phyloP scores from a whole-genome alignment of 2,113 vertebrate species.

The Siphamia tubifer region DNA sequence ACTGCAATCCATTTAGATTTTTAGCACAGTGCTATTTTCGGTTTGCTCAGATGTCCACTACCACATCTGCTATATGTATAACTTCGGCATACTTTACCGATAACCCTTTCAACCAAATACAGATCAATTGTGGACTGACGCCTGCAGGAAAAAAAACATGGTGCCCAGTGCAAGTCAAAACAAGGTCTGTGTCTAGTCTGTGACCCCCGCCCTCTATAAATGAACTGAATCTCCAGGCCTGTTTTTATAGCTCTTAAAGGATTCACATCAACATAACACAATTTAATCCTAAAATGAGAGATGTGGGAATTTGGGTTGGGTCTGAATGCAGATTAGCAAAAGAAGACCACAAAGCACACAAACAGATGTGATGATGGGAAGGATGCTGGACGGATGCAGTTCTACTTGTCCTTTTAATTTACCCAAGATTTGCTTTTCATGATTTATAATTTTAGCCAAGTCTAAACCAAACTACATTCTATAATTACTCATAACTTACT shows the following conservation, averaged over 20 bases:
- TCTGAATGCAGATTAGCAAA: conserved; percentile 75
- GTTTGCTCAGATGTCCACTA: not conserved
- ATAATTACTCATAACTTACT: not conserved
- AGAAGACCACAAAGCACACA: conserved; percentile 65
- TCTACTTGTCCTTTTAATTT: too few relatives aligned
- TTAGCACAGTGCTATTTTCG: conserved; percentile 4
- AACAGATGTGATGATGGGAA: conserved; percentile 59
- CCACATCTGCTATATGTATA: not conserved
- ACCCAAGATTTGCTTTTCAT: not conserved
- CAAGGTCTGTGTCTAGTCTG: not conserved
- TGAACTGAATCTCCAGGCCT: conserved; percentile 13
- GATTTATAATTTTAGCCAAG: not conserved
- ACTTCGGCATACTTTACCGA: not conserved
- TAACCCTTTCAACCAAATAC: conserved; percentile 1
- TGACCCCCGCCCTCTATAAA: not conserved
- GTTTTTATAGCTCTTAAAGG: not conserved
- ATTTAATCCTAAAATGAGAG: conserved; percentile 34
- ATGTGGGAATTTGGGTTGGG: conserved; percentile 28
- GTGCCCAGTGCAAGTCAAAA: not conserved
- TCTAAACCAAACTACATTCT: not conserved
- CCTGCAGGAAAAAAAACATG: conserved; percentile 17
- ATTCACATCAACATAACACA: conserved; percentile 31
- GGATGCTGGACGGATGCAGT: conserved; percentile 42
- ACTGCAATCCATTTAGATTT: not conserved
- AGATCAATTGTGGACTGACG: not conserved